Base-by-base conservation (phyloP, 2,888 invertebrate genomes). In the Cryptocephalus primarius region DNA sequence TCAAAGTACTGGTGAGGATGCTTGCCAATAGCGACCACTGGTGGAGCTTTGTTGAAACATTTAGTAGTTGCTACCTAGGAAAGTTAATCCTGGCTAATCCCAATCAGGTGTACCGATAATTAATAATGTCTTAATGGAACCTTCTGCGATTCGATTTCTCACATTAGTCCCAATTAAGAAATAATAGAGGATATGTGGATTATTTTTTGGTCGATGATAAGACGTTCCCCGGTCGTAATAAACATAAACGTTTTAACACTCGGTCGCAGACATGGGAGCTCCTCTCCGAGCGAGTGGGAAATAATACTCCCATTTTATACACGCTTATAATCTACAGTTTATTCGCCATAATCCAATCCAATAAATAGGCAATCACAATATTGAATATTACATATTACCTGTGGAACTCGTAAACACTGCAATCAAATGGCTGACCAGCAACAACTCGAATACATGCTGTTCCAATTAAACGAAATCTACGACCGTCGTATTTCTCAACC, bases 381-480 rank as follows among this genome's bases (percentile, higher is more conserved):
- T 66, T 65, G 65, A 65, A 65, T 65, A 63, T 65, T 66, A 66
- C 62, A 59, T 64, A 65, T 61, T 61, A 60, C 60, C 60, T 52
- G 54, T 56, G 48, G 55, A 55, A 53, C 54, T 52, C 64, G 60
- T 66, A 66, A 65, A 66, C 62, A 65, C 61, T 50, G 54, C 58
- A 57, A 59, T 61, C 57, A 56, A 57, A 64, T 57, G 62, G 61
- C 57, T 53, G 59, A 62, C 59, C 62, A 60, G 64, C 60, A 64
- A 63, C 63, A 62, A 57, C 56, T 60, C 58, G 60, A 61, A 58
- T 57, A 58, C 65, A 62, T 53, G 66, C 64, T 65, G 66, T 61
- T 66, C 66, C 65, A 66, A 66, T 66, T 66, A 66, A 65, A 64
- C 55, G 57, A 61, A 62, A 66, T 61, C 60, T 64, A 66, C 60